These are phyloP conservation scores for Tenthredo amoena DNA, from an alignment of 2,888 invertebrate species.

Conservation along the genomic window DNA sequence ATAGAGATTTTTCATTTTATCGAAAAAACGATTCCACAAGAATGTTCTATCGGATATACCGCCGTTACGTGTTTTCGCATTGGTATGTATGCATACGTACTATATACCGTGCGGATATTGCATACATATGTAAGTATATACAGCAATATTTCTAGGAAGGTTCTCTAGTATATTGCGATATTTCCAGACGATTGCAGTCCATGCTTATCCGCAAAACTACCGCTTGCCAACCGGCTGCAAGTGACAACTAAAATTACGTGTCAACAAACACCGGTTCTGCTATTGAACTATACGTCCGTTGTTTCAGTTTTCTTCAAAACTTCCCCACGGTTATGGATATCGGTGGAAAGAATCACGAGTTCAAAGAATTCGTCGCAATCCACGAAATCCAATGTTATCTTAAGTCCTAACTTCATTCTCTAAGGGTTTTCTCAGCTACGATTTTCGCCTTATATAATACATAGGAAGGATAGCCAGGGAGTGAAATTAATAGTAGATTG, in stretches of 20 bases:
- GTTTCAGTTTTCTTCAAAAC: slow-evolving; percentile 4
- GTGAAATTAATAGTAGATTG: neutral
- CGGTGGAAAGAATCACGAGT: neutral
- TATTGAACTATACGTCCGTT: slow-evolving; percentile 37
- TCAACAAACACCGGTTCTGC: slow-evolving; percentile 30
- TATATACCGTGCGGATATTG: neutral
- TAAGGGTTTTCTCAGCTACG: neutral
- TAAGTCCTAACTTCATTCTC: neutral
- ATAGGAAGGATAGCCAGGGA: neutral
- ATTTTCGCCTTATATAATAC: neutral
- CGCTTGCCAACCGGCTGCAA: neutral
- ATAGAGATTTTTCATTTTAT: neutral
- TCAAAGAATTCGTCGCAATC: neutral
- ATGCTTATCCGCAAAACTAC: slow-evolving; percentile 22
- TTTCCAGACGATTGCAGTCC: slow-evolving; percentile 21
- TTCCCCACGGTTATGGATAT: neutral
- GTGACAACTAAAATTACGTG: slow-evolving; percentile 48
- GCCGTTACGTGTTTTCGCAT: neutral
- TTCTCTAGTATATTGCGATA: neutral
- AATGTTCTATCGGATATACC: neutral
- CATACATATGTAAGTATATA: neutral
- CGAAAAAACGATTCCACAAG: neutral
- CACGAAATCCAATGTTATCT: neutral
- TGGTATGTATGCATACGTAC: neutral
- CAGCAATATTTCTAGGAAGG: neutral